Base-by-base conservation (phyloP, 64 coral and sea anemone species). In the Stylophora pistillata region DNA sequence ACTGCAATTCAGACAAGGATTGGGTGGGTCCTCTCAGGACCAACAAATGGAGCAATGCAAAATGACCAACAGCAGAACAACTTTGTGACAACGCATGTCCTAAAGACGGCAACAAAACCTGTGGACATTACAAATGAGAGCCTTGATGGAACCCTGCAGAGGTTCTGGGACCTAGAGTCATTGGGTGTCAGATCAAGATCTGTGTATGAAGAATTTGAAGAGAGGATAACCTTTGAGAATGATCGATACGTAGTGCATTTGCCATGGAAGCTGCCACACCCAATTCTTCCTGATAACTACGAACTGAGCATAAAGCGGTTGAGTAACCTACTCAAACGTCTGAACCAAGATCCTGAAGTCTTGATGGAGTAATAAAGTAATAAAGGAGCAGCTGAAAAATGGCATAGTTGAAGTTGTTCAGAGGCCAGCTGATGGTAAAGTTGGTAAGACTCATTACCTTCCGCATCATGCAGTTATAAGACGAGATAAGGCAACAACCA, bases 11-110 rank as follows among this genome's bases (percentile, higher is more conserved):
- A 90, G 32, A 90, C 93, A 63, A 90, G 17, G 12, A 72, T 95
- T 62, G 93, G 88, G 16, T 95, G 88, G 88, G 77, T 90, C 21
- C 55, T 95, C 4, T 87, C 69, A 64, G 93, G 93, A 5, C 82
- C 88, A 21, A 73, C 87, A 57, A 18, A 30, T 15, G 56, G 55
- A 41, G 85, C 34, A 57, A 41, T 54, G 57, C 58, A 61, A 54
- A 21, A 55, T 62, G 69, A 72, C 21, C 66, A 33, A 25, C 79
- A 74, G 13, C 89, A 83, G 33, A 89, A 64, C 4, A 94, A 87
- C 32, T 63, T 94, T 13, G 80, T 80, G 11, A 81, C 69, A 61
- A 91, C 79, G 53, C 79, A 91, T 91, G 89, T 91, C 34, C 65
- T 94, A 15, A 78, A 56, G 52, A 58, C 13, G 16, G 74, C 37